These are phyloP conservation scores for Eciton burchellii DNA, from an alignment of 1,140 invertebrate species.

Conservation along the genomic window DNA sequence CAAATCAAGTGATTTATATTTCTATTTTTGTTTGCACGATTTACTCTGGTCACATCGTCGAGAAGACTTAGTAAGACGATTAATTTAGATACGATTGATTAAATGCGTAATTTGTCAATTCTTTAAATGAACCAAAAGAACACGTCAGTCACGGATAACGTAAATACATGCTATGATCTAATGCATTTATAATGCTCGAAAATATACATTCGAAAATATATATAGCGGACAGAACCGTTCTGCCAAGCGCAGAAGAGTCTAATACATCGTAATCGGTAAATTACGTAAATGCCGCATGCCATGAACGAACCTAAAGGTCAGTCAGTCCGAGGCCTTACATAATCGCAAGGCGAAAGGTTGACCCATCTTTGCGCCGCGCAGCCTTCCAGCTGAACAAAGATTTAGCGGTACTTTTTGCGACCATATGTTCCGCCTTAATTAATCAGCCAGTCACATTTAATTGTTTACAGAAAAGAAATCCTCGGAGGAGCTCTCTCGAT, in stretches of 20 bases:
- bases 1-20: no score
- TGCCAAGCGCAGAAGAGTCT: conserved; percentile 72
- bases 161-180: conserved; percentile 23
- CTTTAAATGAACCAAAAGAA: no score
- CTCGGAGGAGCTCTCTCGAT: not conserved
- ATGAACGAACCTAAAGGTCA: conserved; percentile 79
- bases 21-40: no score
- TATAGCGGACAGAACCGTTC: conserved; percentile 72
- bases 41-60: no score
- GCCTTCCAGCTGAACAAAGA: conserved; percentile 73
- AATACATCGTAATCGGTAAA: conserved; percentile 79
- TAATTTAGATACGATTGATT: no score
- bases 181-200: conserved; percentile 1
- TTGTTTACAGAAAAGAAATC: not conserved
- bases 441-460: not conserved
- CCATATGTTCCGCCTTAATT: not conserved
- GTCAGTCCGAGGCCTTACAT: conserved; percentile 77
- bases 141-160: not conserved
- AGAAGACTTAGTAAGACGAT: no score
- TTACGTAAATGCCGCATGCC: conserved; percentile 79
- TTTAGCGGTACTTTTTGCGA: conserved; percentile 67
- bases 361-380: conserved; percentile 75
- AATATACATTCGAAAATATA: conserved; percentile 70
- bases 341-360: conserved; percentile 79
- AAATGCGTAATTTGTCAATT: no score